These are phyloP conservation scores for Colostygia pectinataria DNA, from an alignment of 2,888 invertebrate species.

Conservation along the genomic window DNA sequence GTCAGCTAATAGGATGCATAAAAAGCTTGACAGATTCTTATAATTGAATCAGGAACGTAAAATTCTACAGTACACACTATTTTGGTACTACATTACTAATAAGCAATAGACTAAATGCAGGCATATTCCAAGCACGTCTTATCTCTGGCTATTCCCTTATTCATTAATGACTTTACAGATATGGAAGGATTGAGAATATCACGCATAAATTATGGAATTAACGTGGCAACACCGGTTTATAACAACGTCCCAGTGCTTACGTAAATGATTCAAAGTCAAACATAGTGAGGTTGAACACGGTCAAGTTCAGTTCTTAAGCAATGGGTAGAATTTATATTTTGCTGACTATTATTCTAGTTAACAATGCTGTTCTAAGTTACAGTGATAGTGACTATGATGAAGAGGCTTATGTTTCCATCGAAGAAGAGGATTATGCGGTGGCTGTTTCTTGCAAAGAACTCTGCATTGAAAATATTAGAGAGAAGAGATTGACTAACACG, in stretches of 20 bases:
- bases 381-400: constrained; percentile 34
- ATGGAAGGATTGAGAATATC: neutral
- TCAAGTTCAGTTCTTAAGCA: constrained; percentile 36
- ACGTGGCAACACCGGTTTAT: constrained; percentile 26
- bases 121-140: too few relatives aligned
- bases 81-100: too few relatives aligned
- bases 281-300: constrained; percentile 40
- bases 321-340: constrained; percentile 24
- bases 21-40: too few relatives aligned
- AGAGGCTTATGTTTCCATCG: constrained; percentile 38
- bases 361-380: constrained; percentile 18
- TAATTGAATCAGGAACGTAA: too few relatives aligned
- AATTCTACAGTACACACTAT: too few relatives aligned
- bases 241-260: constrained; percentile 8
- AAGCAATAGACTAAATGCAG: too few relatives aligned
- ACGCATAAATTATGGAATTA: neutral
- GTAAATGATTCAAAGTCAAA: constrained; percentile 28
- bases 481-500: constrained; percentile 37
- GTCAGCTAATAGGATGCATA: too few relatives aligned
- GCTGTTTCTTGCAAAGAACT: constrained; percentile 44
- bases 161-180: too few relatives aligned
- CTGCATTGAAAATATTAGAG: constrained; percentile 42
- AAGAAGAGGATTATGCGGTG: constrained; percentile 47
- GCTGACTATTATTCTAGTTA: constrained; percentile 21
- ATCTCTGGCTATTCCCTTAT: too few relatives aligned